Evolutionary conservation across 2,888 invertebrate species (phyloP).

Genomic region (Netelia inedita): DNA sequence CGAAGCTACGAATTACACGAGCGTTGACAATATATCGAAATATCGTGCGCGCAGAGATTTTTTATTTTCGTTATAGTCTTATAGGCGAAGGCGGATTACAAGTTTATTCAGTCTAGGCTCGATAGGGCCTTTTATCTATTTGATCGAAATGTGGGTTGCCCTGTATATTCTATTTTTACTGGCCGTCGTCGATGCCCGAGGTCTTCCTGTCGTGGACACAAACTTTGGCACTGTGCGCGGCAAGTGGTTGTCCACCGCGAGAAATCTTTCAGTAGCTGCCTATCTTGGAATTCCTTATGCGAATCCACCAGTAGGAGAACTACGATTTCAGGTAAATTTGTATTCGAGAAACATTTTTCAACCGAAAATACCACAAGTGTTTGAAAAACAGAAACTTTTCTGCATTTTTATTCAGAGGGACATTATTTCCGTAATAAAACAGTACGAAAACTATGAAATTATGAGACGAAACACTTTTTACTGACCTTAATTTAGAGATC

Average conservation of each 20-base stretch:
- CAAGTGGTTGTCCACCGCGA: conserved; percentile 72
- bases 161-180: conserved; percentile 57
- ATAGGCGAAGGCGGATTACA: background rate
- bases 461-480: too few species aligned
- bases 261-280: conserved; percentile 71
- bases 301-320: conserved; percentile 76
- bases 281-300: conserved; percentile 82
- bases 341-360: background rate
- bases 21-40: background rate
- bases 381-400: background rate
- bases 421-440: too few species aligned
- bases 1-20: background rate
- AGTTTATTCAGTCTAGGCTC: conserved; percentile 5
- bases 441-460: too few species aligned
- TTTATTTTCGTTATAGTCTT: background rate
- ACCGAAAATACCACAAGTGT: background rate
- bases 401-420: background rate
- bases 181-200: conserved; percentile 45
- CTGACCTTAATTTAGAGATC: too few species aligned
- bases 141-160: conserved; percentile 56
- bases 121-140: conserved; percentile 10
- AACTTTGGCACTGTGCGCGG: conserved; percentile 77
- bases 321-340: conserved; percentile 79
- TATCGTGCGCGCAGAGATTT: background rate
- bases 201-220: conserved; percentile 70